Conservation (phyloP, 2,888 invertebrate genomes). For the Dyspetes luteomarginatus region DNA sequence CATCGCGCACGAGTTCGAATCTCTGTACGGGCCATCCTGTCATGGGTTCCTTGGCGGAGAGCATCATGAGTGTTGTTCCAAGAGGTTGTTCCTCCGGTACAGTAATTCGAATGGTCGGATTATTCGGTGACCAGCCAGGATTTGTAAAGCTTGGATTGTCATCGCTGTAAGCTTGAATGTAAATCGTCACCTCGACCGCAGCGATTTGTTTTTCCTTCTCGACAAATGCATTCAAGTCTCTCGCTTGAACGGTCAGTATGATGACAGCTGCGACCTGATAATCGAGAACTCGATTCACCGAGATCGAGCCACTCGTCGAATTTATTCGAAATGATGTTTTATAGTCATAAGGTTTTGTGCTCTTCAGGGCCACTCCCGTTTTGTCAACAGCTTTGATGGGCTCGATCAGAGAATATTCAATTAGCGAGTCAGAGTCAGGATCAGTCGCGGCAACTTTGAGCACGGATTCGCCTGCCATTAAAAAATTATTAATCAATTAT, state of each 20-base stretch:
- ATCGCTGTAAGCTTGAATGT: constrained; percentile 91
- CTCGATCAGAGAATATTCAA: constrained; percentile 89
- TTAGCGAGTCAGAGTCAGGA: constrained; percentile 88
- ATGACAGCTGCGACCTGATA: constrained; percentile 91
- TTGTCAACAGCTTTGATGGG: constrained; percentile 90
- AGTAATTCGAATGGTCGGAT: constrained; percentile 87
- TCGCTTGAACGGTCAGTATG: constrained; percentile 89
- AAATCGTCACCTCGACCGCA: constrained; percentile 89
- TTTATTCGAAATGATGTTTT: constrained; percentile 89
- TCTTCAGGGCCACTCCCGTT: constrained; percentile 88
- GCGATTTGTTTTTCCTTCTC: constrained; percentile 87
- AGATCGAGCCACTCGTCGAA: constrained; percentile 88
- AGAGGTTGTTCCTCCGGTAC: constrained; percentile 91
- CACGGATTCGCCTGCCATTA: constrained; percentile 84
- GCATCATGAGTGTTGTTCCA: constrained; percentile 88
- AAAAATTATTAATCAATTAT: neutral
- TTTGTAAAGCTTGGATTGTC: constrained; percentile 91
- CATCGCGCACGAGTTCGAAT: constrained; percentile 80
- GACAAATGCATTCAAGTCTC: constrained; percentile 89
- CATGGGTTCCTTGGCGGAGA: constrained; percentile 89
- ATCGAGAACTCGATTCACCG: constrained; percentile 88
- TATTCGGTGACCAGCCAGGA: constrained; percentile 89
- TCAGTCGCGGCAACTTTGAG: constrained; percentile 88
- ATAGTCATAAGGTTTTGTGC: constrained; percentile 86
- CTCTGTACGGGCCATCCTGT: constrained; percentile 87